These are phyloP conservation scores for Cinclus cinclus DNA, from an alignment of 2,113 vertebrate species.

Conservation along the genomic window DNA sequence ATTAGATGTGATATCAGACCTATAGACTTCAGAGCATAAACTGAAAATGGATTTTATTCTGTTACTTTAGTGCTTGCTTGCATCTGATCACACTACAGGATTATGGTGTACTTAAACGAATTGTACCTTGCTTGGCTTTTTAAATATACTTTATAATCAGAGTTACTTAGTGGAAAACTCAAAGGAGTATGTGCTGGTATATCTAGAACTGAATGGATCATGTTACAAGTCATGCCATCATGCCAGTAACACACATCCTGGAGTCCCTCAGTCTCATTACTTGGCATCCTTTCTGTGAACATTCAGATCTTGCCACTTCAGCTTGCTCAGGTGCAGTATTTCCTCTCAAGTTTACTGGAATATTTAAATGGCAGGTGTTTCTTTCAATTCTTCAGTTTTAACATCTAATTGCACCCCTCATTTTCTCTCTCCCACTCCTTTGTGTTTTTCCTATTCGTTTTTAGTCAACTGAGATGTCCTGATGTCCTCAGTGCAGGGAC, in stretches of 20 bases:
- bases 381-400: not conserved
- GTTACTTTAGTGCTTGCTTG: not conserved
- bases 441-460: not conserved
- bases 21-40: not conserved
- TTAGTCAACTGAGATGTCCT: not conserved
- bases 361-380: not conserved
- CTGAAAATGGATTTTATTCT: not conserved
- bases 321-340: not conserved
- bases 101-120: accelerated
- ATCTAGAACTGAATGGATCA: not conserved
- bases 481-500: not conserved
- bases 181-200: not conserved
- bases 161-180: not conserved
- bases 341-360: not conserved
- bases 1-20: not conserved
- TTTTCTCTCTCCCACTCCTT: not conserved
- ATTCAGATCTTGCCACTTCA: not conserved
- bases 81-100: not conserved
- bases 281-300: not conserved
- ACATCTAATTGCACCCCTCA: not conserved
- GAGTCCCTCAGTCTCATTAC: not conserved
- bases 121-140: not conserved
- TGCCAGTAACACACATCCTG: not conserved
- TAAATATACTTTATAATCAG: not conserved
- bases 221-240: not conserved